A percentile compares a stretch with the other conserved stretches of the same genome.
Evolutionary conservation across 92 coral and sea anemone species (phyloP).

Genomic region (Micromussa lordhowensis): DNA sequence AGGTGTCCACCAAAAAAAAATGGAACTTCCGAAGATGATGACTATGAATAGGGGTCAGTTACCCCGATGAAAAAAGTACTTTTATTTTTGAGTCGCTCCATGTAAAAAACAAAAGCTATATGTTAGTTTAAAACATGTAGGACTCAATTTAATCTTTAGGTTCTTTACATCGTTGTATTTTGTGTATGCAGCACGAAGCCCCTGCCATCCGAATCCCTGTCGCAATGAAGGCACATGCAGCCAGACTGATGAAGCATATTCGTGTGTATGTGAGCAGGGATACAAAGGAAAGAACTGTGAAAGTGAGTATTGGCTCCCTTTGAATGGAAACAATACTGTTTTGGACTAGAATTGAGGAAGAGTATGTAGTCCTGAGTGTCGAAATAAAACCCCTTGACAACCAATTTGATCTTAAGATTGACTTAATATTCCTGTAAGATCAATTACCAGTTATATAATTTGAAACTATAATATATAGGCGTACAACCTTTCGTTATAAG

Average conservation of each 20-base stretch:
- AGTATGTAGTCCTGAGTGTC: background rate
- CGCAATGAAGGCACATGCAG: slow-evolving; percentile 89
- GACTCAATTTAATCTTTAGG: background rate
- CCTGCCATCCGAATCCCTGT: slow-evolving; percentile 91
- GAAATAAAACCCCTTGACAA: too few species aligned
- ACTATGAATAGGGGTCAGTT: too few species aligned
- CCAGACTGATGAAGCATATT: slow-evolving; percentile 63
- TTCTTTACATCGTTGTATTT: background rate
- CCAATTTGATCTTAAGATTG: too few species aligned
- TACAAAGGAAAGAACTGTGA: slow-evolving; percentile 88
- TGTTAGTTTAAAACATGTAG: background rate
- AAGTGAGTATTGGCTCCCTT: slow-evolving; percentile 50
- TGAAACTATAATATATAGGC: too few species aligned
- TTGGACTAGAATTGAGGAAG: background rate
- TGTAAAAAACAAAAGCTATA: background rate
- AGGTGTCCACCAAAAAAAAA: too few species aligned
- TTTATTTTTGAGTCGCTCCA: too few species aligned
- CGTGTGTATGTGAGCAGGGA: slow-evolving; percentile 76
- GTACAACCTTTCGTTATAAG: too few species aligned
- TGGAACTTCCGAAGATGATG: too few species aligned
- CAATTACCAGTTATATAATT: too few species aligned
- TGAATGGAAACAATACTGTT: background rate
- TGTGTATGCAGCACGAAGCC: slow-evolving; percentile 53
- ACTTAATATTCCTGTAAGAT: too few species aligned
- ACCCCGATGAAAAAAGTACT: too few species aligned